phyloP scores from a whole-genome alignment of 2,113 vertebrate species.

The Cynopterus brachyotis region DNA sequence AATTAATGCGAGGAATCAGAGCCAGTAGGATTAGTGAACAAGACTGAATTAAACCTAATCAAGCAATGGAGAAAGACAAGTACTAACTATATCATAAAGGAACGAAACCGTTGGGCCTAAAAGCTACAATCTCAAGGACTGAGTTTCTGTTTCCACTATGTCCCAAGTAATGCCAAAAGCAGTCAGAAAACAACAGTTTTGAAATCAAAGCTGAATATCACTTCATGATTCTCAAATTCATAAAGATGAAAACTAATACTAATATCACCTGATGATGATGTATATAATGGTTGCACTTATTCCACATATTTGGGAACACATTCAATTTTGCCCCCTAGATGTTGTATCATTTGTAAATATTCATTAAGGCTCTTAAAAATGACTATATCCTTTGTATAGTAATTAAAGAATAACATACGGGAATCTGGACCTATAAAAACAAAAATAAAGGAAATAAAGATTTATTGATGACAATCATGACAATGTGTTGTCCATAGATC shows the following conservation, averaged over 20 bases:
- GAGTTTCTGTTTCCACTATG: background rate
- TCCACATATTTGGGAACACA: background rate
- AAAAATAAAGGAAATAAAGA: background rate
- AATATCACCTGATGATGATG: background rate
- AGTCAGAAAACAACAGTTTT: background rate
- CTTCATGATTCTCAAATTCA: background rate
- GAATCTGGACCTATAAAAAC: background rate
- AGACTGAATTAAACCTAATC: background rate
- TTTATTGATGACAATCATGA: background rate
- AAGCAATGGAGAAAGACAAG: background rate
- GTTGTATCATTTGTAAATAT: background rate
- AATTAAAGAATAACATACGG: background rate
- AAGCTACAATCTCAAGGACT: background rate
- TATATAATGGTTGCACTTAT: background rate
- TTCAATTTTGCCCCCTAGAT: background rate
- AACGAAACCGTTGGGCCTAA: background rate
- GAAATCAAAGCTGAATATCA: background rate
- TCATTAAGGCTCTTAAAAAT: background rate
- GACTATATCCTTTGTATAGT: background rate
- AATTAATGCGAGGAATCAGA: background rate
- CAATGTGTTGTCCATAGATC: accelerated
- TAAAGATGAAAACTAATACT: background rate
- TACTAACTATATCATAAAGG: background rate
- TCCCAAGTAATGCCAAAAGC: background rate
- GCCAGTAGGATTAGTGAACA: background rate